A percentile compares a stretch with the other conserved stretches of the same genome.
These are phyloP conservation scores for Austrofundulus limnaeus DNA, from an alignment of 2,113 vertebrate species.

Conservation along the genomic window DNA sequence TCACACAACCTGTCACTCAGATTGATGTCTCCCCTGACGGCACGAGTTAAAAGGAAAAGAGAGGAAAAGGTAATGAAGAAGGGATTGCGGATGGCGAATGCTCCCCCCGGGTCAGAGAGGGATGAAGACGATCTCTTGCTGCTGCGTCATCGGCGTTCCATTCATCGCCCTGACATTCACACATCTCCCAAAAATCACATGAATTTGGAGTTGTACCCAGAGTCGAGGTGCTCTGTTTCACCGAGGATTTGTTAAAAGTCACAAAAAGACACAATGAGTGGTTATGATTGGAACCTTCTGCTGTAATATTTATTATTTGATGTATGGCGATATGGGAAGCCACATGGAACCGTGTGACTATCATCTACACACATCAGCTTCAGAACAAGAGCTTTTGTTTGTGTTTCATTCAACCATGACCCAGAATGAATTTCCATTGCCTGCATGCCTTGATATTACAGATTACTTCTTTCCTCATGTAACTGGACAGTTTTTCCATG, in stretches of 20 bases:
- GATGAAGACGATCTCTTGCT: conserved; percentile 42
- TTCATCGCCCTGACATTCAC: conserved; percentile 47
- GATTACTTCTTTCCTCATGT: conserved; percentile 36
- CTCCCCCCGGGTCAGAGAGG: conserved; percentile 36
- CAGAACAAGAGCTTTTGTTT: conserved; percentile 24
- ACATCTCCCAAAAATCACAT: conserved; percentile 22
- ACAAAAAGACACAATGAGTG: conserved; percentile 35
- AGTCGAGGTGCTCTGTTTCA: conserved; percentile 30
- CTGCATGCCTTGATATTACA: conserved; percentile 30
- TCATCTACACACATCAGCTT: conserved; percentile 29
- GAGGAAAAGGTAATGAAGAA: conserved; percentile 57
- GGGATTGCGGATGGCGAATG: conserved; percentile 20
- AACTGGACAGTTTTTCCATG: conserved; percentile 39
- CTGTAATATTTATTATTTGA: conserved; percentile 17
- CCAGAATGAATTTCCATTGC: conserved; percentile 25
- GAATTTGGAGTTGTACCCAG: conserved; percentile 31
- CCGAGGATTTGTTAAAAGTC: conserved; percentile 46
- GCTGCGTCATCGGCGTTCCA: conserved; percentile 40
- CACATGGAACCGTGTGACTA: not conserved
- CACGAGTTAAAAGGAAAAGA: conserved; percentile 55
- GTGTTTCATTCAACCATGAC: conserved; percentile 31
- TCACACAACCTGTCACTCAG: conserved; percentile 70
- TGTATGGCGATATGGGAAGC: conserved; percentile 1
- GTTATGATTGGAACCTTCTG: conserved; percentile 13
- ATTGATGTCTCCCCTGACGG: conserved; percentile 58